Evolutionary conservation across 2,888 invertebrate species (phyloP).

Genomic region (Dexiosoma caninum): DNA sequence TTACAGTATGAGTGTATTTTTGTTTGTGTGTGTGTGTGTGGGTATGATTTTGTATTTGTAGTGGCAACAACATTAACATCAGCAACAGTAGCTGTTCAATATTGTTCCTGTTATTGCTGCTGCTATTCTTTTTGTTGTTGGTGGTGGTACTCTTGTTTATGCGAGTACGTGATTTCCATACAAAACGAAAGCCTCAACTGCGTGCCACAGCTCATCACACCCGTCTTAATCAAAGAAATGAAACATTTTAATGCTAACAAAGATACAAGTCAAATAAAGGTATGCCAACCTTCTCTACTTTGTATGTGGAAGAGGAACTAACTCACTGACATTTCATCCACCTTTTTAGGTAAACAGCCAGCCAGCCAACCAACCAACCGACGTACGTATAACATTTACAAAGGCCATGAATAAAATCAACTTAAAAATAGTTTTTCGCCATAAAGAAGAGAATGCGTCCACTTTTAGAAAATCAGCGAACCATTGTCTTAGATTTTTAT

Average conservation of each 20-base stretch:
- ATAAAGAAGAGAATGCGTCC: constrained; percentile 25
- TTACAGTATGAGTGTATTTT: neutral
- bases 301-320: neutral
- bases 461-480: constrained; percentile 46
- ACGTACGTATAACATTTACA: constrained; percentile 30
- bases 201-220: constrained; percentile 12
- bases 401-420: constrained; percentile 39
- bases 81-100: constrained; percentile 50
- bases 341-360: neutral
- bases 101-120: constrained; percentile 18
- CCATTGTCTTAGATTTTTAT: constrained; percentile 51
- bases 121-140: constrained; percentile 19
- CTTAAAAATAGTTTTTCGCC: constrained; percentile 5
- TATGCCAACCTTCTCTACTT: constrained; percentile 4
- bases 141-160: constrained; percentile 56
- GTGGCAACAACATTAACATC: constrained; percentile 45
- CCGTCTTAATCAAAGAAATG: constrained; percentile 51
- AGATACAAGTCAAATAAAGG: constrained; percentile 43
- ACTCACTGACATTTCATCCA: neutral
- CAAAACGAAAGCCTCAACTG: constrained; percentile 20
- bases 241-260: constrained; percentile 25
- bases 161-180: constrained; percentile 61
- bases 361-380: constrained; percentile 6
- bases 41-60: constrained; percentile 20
- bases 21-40: neutral